Evolutionary conservation across 2,113 vertebrate genomes (phyloP), one percentile per base, ranked within the genome.

Genomic region (Dipodomys spectabilis): DNA sequence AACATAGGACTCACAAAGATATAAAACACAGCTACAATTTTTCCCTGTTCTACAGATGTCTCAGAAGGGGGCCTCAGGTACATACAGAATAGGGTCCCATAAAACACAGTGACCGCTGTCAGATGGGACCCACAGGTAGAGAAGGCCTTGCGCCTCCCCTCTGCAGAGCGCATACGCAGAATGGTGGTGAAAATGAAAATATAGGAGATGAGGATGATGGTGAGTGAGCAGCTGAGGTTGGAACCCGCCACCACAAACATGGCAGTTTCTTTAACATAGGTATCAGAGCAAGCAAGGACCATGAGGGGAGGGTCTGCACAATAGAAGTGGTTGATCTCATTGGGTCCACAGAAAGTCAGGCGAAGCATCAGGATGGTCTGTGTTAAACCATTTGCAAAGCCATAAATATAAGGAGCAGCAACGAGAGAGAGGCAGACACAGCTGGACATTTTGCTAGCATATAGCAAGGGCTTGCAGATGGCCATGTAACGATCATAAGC

Each of bases 401-500:
- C 97, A 79, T 96, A 98, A 28, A 95, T 13, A 20, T 94, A 97
- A 19, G 96, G 75, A 18, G 91, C 71, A 19, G 57, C 44, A 0
- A 97, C 44, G 7, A 98, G 83, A 62, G 67, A 93, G 1, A 69
- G 15, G 28, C 97, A 97, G 25, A 81, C 28, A 27, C 69, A 77
- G 6, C 57, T 79, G 12, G 98, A 98, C 80, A 98, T 97, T 49
- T 97, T 98, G 69, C 20, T 96, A 53, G 95, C 91, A 44, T 98
- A 98, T 18, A 97, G 69, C 88, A 98, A 94, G 16, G 98, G 98
- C 11, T 98, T 97, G 73, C 98, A 97, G n/a, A 98, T 98, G 39
- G 98, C 98, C 53, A 97, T 62, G 39, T 97, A 98, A 28, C 97
- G 95, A 78, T 98, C 98, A 44, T 98, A 98, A 16, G 98, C 98